Conservation (phyloP, 92 coral and sea anemone species). For the Palythoa heliodiscus region DNA sequence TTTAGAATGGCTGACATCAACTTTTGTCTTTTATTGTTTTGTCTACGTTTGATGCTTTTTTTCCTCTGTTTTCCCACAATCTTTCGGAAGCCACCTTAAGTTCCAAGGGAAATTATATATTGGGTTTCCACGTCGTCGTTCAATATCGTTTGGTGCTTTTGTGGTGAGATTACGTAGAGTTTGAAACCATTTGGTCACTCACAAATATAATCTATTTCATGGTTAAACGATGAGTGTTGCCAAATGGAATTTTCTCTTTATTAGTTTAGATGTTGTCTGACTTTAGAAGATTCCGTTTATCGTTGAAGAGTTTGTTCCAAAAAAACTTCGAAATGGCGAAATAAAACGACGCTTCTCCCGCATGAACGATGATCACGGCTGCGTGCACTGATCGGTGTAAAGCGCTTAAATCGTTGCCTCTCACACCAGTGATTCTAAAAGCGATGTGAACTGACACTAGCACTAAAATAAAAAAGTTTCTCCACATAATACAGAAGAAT, state of each 20-base stretch:
- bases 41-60: too few relatives aligned
- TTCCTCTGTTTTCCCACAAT: too few relatives aligned
- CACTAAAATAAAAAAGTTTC: slow-evolving; percentile 44
- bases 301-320: slow-evolving; percentile 58
- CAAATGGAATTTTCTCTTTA: not conserved
- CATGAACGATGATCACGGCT: slow-evolving; percentile 25
- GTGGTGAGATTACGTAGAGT: too few relatives aligned
- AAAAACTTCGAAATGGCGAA: slow-evolving; percentile 50
- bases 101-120: too few relatives aligned
- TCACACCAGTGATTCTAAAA: slow-evolving; percentile 47
- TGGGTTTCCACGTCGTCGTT: too few relatives aligned
- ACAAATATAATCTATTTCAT: too few relatives aligned
- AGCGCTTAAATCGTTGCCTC: not conserved
- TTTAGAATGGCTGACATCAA: too few relatives aligned
- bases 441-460: slow-evolving; percentile 52
- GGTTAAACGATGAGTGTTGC: not conserved
- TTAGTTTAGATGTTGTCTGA: slow-evolving; percentile 2
- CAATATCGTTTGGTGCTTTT: too few relatives aligned
- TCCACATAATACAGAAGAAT: slow-evolving; percentile 39
- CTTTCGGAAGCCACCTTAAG: too few relatives aligned
- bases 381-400: slow-evolving; percentile 33
- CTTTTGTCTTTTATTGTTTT: too few relatives aligned
- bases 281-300: slow-evolving; percentile 40
- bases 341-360: slow-evolving; percentile 53
- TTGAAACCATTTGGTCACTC: too few relatives aligned